These are phyloP conservation scores for Zygothrica quintamaculata DNA, from an alignment of 2,888 invertebrate genomes.

Conservation along the genomic window DNA sequence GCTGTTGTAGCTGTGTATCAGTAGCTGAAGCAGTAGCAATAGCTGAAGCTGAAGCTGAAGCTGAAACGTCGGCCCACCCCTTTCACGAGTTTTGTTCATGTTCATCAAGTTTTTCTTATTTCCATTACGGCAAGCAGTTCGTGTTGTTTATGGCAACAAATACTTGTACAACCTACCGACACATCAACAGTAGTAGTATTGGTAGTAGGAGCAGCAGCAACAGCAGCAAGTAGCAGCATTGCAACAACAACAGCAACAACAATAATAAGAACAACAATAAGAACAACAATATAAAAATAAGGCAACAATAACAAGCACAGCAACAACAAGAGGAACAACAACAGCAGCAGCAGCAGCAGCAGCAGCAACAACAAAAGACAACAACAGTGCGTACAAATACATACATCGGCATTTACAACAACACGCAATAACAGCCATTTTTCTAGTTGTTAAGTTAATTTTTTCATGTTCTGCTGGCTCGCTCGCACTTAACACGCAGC, in stretches of 20 bases:
- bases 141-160: constrained; percentile 78
- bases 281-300: constrained; percentile 44
- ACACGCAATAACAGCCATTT: constrained; percentile 84
- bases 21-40: constrained; percentile 1
- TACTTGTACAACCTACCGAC: constrained; percentile 63
- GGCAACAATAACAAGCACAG: constrained; percentile 52
- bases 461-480: constrained; percentile 82
- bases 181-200: constrained; percentile 41
- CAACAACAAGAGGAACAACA: constrained; percentile 57
- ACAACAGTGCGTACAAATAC: constrained; percentile 78
- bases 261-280: constrained; percentile 19
- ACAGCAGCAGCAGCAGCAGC: constrained; percentile 29
- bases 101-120: constrained; percentile 77
- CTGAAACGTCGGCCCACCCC: constrained; percentile 68
- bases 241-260: constrained; percentile 34
- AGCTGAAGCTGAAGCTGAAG: constrained; percentile 11
- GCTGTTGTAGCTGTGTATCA: constrained; percentile 10
- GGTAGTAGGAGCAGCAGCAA: constrained; percentile 20
- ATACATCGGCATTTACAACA: constrained; percentile 80
- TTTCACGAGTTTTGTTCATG: constrained; percentile 72
- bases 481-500: constrained; percentile 67
- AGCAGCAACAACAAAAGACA: constrained; percentile 46
- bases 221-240: constrained; percentile 51
- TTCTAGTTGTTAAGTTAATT: constrained; percentile 84
- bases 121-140: constrained; percentile 45